Conservation (phyloP, 2,888 invertebrate genomes). For the Disparrhopalites patrizii region DNA sequence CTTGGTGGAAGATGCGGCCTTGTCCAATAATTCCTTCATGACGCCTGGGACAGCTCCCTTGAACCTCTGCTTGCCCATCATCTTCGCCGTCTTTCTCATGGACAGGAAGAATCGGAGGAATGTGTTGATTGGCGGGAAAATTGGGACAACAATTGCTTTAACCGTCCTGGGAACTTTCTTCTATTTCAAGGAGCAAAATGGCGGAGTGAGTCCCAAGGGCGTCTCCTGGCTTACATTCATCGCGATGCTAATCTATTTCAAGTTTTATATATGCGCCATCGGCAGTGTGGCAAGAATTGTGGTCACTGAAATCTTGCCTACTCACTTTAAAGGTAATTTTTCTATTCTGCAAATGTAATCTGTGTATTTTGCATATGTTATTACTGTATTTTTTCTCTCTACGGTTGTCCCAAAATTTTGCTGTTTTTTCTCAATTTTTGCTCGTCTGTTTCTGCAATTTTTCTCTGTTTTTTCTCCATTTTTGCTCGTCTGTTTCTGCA, state of each 20-base stretch:
- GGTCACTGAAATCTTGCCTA: constrained; percentile 71
- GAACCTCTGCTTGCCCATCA: constrained; percentile 46
- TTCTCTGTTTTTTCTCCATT: too few relatives aligned
- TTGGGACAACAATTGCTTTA: constrained; percentile 67
- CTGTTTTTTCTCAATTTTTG: too few relatives aligned
- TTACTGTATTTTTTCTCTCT: too few relatives aligned
- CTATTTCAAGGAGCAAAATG: constrained; percentile 53
- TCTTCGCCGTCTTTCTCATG: constrained; percentile 60
- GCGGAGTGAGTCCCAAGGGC: constrained; percentile 46
- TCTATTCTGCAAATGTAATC: too few relatives aligned
- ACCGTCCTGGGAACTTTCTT: constrained; percentile 69
- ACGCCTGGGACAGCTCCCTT: constrained; percentile 15
- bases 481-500: too few relatives aligned
- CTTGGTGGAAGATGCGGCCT: constrained; percentile 62
- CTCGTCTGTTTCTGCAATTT: too few relatives aligned
- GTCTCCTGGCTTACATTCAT: constrained; percentile 64
- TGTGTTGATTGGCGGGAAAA: constrained; percentile 69
- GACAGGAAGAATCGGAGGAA: constrained; percentile 76
- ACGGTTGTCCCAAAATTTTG: too few relatives aligned
- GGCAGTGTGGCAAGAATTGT: constrained; percentile 82
- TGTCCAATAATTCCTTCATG: neutral
- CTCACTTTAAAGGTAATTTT: constrained; percentile 65
- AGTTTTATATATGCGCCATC: constrained; percentile 74
- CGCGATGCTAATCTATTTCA: constrained; percentile 69
- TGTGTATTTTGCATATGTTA: too few relatives aligned